Conservation (phyloP, 2,113 vertebrate species). For the Podiceps cristatus region DNA sequence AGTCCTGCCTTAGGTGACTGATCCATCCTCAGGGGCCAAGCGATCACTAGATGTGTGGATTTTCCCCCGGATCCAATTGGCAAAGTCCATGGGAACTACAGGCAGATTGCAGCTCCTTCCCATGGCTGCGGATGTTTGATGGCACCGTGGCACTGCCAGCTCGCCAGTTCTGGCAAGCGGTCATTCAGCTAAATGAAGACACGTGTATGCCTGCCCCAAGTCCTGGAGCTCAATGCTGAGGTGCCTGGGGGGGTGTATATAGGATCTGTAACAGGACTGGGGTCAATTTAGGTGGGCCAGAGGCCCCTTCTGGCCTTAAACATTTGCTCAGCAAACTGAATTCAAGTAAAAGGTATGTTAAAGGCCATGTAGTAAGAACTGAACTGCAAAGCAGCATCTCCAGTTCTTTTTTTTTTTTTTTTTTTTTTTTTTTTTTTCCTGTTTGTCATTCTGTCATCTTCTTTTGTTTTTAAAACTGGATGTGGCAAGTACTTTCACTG, state of each 20-base stretch:
- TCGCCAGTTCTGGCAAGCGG: neutral
- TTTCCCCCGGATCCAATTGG: neutral
- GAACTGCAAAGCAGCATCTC: neutral
- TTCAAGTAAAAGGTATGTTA: neutral
- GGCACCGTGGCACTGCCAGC: neutral
- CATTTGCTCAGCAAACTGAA: neutral
- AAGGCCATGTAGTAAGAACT: neutral
- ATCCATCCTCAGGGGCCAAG: neutral
- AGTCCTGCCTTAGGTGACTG: neutral
- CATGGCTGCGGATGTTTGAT: neutral
- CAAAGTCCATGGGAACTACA: neutral
- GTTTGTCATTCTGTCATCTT: neutral
- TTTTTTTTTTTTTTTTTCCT: conserved; percentile 6
- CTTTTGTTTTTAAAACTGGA: neutral
- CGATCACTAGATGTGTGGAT: neutral
- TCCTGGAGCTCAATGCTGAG: neutral
- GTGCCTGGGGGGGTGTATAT: neutral
- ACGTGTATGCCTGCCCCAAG: neutral
- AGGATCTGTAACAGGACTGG: neutral
- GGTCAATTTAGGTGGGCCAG: neutral
- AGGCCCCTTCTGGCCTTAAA: neutral
- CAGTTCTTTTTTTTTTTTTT: neutral
- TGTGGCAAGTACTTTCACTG: neutral
- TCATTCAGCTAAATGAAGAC: neutral
- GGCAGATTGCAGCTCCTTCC: neutral